Percentiles rank a stretch among this genome's conserved stretches.
Evolutionary conservation across 1,140 invertebrate species (phyloP).

Genomic region (Sminthurinus signatus): DNA sequence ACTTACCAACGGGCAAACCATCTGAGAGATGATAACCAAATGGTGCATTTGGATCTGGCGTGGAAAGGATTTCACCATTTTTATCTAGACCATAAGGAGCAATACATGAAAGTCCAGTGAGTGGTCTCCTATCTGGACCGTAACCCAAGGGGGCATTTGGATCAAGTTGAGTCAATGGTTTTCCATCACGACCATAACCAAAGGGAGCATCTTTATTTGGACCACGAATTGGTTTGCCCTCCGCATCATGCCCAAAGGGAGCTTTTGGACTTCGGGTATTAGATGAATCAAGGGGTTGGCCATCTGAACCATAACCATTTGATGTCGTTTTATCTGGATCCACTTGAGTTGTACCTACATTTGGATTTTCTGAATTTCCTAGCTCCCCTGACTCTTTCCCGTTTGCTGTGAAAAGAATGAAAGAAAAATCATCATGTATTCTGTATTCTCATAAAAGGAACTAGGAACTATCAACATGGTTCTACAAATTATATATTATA

Average conservation of each 20-base stretch:
- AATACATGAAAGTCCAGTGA: neutral
- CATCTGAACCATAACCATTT: slow-evolving; percentile 5
- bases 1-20: slow-evolving; percentile 2
- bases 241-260: neutral
- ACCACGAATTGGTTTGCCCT: neutral
- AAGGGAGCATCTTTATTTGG: neutral
- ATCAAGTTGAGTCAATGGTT: neutral
- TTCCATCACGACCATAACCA: neutral
- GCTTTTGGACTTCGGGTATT: too few species aligned
- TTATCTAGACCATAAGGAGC: neutral
- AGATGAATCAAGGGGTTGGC: neutral
- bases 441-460: too few species aligned
- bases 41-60: neutral
- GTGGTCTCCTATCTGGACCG: slow-evolving; percentile 2
- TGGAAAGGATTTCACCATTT: neutral
- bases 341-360: too few species aligned
- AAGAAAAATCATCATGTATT: too few species aligned
- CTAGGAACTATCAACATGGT: too few species aligned
- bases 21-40: slow-evolving; percentile 6
- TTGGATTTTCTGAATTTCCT: too few species aligned
- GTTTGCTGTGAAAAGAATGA: too few species aligned
- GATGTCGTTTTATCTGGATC: neutral
- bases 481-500: too few species aligned
- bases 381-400: too few species aligned
- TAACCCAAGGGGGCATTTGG: neutral